Conservation (phyloP, 2,797 vertebrate genomes). For the Alca torda region DNA sequence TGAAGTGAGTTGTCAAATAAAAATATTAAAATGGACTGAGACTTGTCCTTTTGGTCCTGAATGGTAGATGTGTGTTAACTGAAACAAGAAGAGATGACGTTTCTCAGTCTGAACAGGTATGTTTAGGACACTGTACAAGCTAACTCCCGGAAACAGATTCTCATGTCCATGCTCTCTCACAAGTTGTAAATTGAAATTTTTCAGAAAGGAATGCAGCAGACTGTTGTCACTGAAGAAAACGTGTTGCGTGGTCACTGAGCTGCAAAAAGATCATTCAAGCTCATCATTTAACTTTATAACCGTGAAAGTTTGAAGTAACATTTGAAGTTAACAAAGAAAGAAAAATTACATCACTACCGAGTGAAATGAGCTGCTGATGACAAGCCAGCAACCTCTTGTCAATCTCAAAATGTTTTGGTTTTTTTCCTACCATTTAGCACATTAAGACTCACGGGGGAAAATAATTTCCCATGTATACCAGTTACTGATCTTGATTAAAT, state of each 20-base stretch:
- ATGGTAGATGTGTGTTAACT: background rate
- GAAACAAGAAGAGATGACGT: background rate
- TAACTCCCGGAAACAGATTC: background rate
- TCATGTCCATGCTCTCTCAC: fast-evolving
- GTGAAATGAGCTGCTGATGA: background rate
- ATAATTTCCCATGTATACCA: background rate
- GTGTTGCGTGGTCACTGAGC: background rate
- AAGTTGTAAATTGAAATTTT: background rate
- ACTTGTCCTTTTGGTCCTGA: background rate
- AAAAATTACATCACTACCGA: background rate
- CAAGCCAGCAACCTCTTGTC: background rate
- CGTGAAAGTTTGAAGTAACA: background rate
- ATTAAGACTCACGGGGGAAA: background rate
- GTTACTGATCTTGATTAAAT: background rate
- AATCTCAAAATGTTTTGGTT: background rate
- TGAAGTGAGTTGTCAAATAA: background rate
- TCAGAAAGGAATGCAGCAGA: background rate
- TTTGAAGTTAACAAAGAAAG: background rate
- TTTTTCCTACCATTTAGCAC: background rate
- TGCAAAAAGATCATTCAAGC: background rate
- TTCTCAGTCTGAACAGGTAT: background rate
- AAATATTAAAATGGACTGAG: background rate
- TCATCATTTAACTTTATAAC: background rate
- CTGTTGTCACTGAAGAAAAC: background rate
- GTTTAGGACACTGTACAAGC: background rate